A percentile compares a stretch with the other conserved stretches of the same genome.
These are phyloP conservation scores for Meriones psammophilus DNA, from an alignment of 2,797 vertebrate genomes.

Conservation along the genomic window DNA sequence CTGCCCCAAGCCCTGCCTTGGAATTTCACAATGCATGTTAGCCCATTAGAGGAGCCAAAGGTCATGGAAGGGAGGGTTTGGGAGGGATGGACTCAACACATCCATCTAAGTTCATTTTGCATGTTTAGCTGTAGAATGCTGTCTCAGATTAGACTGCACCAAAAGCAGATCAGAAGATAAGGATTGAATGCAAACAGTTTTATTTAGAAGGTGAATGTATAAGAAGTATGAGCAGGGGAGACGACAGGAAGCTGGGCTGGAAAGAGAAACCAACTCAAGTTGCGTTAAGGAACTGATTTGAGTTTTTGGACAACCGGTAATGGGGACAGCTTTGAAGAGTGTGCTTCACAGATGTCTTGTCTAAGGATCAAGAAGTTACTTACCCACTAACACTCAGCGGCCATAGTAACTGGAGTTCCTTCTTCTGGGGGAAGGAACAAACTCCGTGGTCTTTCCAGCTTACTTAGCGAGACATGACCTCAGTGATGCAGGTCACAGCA, in stretches of 20 bases:
- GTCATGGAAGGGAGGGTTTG: neutral
- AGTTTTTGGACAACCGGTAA: neutral
- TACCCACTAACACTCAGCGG: neutral
- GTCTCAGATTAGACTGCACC: neutral
- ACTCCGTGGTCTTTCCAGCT: neutral
- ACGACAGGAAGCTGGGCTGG: neutral
- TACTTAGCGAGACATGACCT: neutral
- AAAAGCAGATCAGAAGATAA: slow-evolving; percentile 19
- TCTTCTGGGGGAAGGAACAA: neutral
- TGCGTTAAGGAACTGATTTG: neutral
- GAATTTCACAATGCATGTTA: neutral
- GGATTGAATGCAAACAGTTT: neutral
- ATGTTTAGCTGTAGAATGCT: neutral
- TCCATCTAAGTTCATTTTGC: slow-evolving; percentile 33
- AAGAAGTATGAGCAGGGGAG: neutral
- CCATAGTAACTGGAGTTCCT: neutral
- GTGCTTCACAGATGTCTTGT: neutral
- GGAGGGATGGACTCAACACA: neutral
- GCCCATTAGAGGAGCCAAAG: slow-evolving; percentile 4
- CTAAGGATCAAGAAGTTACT: neutral
- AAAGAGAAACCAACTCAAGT: neutral
- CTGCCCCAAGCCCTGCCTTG: neutral
- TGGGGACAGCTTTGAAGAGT: neutral
- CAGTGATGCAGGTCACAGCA: neutral
- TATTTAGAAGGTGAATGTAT: slow-evolving; percentile 39